Evolutionary conservation across 2,888 invertebrate species (phyloP).

Genomic region (Dichetophora obliterata): DNA sequence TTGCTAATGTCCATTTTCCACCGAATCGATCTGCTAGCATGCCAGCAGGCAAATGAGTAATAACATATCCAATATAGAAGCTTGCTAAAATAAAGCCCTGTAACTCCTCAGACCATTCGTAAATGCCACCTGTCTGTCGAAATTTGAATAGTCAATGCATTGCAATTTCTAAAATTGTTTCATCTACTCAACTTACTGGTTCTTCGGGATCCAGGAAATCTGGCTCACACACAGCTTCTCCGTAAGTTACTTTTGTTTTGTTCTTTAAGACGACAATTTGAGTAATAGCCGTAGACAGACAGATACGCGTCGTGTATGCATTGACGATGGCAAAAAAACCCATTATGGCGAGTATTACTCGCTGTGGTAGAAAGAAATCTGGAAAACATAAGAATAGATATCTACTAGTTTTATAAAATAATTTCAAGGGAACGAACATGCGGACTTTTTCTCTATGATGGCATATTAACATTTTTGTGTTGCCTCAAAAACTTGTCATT

Average conservation of each 20-base stretch:
- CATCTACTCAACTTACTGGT: neutral
- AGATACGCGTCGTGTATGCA: conserved; percentile 79
- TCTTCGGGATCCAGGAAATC: no score
- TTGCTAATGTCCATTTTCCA: conserved; percentile 82
- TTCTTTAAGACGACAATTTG: conserved; percentile 72
- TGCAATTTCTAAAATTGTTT: neutral
- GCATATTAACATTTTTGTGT: neutral
- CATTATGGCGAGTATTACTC: conserved; percentile 77
- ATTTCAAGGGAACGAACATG: no score
- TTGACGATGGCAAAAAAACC: conserved; percentile 76
- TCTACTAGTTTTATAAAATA: no score
- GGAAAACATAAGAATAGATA: conserved; percentile 60
- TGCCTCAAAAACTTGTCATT: conserved; percentile 3
- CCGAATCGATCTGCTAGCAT: conserved; percentile 83
- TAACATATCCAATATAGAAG: conserved; percentile 86
- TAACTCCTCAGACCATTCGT: conserved; percentile 77
- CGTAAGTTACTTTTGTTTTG: conserved; percentile 14
- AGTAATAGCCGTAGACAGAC: conserved; percentile 77
- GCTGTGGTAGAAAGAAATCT: conserved; percentile 76
- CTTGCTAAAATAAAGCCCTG: conserved; percentile 82
- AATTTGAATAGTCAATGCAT: no score
- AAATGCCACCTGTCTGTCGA: conserved; percentile 54
- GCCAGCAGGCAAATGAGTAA: conserved; percentile 85
- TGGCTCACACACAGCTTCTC: neutral
- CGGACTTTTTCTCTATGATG: no score